These are phyloP conservation scores for Drosophila jambulina DNA, from an alignment of 1,140 invertebrate species.

Conservation along the genomic window DNA sequence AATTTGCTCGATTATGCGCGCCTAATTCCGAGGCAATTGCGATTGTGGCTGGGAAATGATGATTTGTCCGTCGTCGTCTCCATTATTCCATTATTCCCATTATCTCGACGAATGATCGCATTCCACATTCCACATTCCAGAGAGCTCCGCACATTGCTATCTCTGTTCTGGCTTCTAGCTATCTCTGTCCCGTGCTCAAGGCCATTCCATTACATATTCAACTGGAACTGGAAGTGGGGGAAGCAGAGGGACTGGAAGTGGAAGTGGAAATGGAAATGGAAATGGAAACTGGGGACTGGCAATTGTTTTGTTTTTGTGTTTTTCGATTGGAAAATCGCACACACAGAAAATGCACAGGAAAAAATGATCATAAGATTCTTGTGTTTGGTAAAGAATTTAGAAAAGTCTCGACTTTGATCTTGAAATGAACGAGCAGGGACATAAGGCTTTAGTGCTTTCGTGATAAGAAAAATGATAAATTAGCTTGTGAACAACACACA, in stretches of 20 bases:
- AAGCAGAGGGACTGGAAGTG: slow-evolving; percentile 5
- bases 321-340: slow-evolving; percentile 19
- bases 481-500: not conserved
- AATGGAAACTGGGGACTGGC: slow-evolving; percentile 6
- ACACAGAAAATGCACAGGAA: slow-evolving; percentile 7
- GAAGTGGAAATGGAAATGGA: slow-evolving; percentile 9
- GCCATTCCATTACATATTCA: slow-evolving; percentile 45
- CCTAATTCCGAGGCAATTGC: slow-evolving; percentile 41
- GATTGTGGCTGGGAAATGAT: slow-evolving; percentile 24
- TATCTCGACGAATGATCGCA: slow-evolving; percentile 37
- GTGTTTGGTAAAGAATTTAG: not conserved
- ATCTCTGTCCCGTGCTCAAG: slow-evolving; percentile 35
- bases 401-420: slow-evolving; percentile 26
- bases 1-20: slow-evolving; percentile 43
- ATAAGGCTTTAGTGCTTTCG: not conserved
- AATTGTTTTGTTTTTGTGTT: slow-evolving; percentile 35
- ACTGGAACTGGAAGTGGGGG: slow-evolving; percentile 31
- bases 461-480: slow-evolving; percentile 29
- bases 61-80: slow-evolving; percentile 29
- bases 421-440: slow-evolving; percentile 13
- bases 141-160: slow-evolving; percentile 9
- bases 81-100: slow-evolving; percentile 35
- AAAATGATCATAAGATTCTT: not conserved
- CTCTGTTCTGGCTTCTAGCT: slow-evolving; percentile 7
- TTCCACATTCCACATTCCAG: slow-evolving; percentile 35